Base-by-base conservation (phyloP, 2,888 invertebrate species). In the Diachrysia chrysitis region DNA sequence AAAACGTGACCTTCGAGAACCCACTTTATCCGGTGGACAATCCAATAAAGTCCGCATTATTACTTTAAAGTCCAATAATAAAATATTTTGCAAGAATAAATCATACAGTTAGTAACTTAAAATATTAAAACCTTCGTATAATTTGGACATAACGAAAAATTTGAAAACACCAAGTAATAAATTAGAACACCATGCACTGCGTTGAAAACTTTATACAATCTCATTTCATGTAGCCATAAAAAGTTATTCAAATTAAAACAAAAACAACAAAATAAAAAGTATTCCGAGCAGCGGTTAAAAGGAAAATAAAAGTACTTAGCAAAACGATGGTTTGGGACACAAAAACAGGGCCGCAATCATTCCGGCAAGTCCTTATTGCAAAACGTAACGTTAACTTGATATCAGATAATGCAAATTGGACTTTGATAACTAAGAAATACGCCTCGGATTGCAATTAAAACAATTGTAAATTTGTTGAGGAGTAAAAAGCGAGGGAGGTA, bases 361-460 rank as follows among this genome's bases (percentile, higher is more conserved):
- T 76, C 60, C 72, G 65, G 29, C 64, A 35, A 74, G 62, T 74
- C 69, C 75, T 70, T 77, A 78, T 71, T 76, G 67, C 74, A 63
- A 79, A 81, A 72, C 64, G 72, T 73, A 79, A 84, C 62, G 71
- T 79, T 76, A 77, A 81, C 76, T 77, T 73, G 69, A 78, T 78
- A 82, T 67, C 78, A 73, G 79, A 83, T 87, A 86, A 85, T 83
- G 87, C 78, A 85, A 90, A 90, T 85, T 89, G 83, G 82, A 85
- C 92, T 87, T 85, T 90, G 85, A 86, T 83, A 83, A 86, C 86
- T 82, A 82, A 82, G 83, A 84, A 85, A 87, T 89, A 89, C 84
- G 89, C 84, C 85, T 87, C 75, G 85, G 87, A 87, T 85, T 89
- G 84, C 84, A 88, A 90, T 88, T 87, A 86, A 86, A 84, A 82